Evolutionary conservation across 1,140 invertebrate species (phyloP).

Genomic region (Hydropsyche tenuis): DNA sequence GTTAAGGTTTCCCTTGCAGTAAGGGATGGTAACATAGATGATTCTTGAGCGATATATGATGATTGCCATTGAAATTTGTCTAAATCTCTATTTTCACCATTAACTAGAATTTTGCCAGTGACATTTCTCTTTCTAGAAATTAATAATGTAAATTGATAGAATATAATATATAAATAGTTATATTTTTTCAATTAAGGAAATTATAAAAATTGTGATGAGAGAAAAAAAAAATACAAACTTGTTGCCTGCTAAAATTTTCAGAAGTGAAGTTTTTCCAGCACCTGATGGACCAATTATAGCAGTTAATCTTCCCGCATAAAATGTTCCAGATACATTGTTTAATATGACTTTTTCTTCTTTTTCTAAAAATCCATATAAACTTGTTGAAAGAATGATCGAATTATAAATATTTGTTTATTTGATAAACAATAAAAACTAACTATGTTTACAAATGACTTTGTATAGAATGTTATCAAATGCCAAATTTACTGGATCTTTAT

Average conservation of each 20-base stretch:
- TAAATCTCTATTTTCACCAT: slow-evolving; percentile 84
- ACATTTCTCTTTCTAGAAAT: slow-evolving; percentile 72
- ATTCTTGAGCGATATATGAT: slow-evolving; percentile 98
- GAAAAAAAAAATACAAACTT: slow-evolving; percentile 58
- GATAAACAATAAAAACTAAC: slow-evolving; percentile 15
- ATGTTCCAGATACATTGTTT: slow-evolving; percentile 71
- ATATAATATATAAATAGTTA: too few species aligned
- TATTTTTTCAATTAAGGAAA: slow-evolving; percentile 28
- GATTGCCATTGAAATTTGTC: slow-evolving; percentile 91
- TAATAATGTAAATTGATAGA: background rate
- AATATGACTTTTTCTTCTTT: slow-evolving; percentile 64
- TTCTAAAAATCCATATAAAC: slow-evolving; percentile 30
- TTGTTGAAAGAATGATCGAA: background rate
- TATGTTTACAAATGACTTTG: slow-evolving; percentile 37
- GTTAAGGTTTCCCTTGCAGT: slow-evolving; percentile 93
- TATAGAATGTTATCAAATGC: slow-evolving; percentile 38
- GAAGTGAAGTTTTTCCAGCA: slow-evolving; percentile 83
- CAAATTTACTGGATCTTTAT: slow-evolving; percentile 37
- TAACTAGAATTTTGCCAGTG: slow-evolving; percentile 82
- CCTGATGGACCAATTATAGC: slow-evolving; percentile 87
- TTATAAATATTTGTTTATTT: background rate
- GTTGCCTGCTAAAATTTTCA: slow-evolving; percentile 81
- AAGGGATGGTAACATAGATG: slow-evolving; percentile 90
- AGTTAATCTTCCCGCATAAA: slow-evolving; percentile 73
- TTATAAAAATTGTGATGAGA: slow-evolving; percentile 10